These are phyloP conservation scores for Hemistola chrysoprasaria DNA, from an alignment of 2,888 invertebrate species.

Conservation along the genomic window DNA sequence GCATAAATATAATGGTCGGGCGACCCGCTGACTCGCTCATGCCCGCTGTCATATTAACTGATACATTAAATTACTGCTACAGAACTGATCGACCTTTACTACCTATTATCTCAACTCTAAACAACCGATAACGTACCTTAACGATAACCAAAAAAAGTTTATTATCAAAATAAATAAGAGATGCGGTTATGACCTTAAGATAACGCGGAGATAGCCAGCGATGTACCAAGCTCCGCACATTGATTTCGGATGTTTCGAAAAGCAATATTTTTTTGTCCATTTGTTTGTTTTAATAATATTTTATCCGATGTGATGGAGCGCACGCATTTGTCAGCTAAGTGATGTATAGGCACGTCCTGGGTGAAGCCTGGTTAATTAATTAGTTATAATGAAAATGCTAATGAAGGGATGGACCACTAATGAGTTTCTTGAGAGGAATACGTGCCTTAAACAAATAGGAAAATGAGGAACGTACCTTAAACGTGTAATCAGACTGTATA, in stretches of 20 bases:
- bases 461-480: neutral
- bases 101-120: conserved; percentile 53
- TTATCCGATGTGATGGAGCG: conserved; percentile 79
- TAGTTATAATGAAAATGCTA: conserved; percentile 66
- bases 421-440: conserved; percentile 40
- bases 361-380: conserved; percentile 71
- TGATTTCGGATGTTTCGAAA: conserved; percentile 81
- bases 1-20: conserved; percentile 77
- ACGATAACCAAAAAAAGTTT: conserved; percentile 1
- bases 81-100: conserved; percentile 64
- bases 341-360: conserved; percentile 69
- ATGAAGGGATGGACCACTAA: conserved; percentile 60
- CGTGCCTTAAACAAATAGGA: conserved; percentile 12
- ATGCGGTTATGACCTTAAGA: conserved; percentile 36
- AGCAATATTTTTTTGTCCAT: conserved; percentile 77
- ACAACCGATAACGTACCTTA: conserved; percentile 40
- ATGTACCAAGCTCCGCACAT: conserved; percentile 74
- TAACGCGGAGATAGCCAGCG: conserved; percentile 38
- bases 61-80: conserved; percentile 80
- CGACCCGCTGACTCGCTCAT: conserved; percentile 80
- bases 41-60: conserved; percentile 82
- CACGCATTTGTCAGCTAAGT: conserved; percentile 77
- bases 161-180: conserved; percentile 18
- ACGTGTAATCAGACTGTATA: too few relatives aligned
- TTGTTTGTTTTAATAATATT: conserved; percentile 83